These are phyloP conservation scores for Cephonodes hylas DNA, from an alignment of 2,888 invertebrate genomes.

Conservation along the genomic window DNA sequence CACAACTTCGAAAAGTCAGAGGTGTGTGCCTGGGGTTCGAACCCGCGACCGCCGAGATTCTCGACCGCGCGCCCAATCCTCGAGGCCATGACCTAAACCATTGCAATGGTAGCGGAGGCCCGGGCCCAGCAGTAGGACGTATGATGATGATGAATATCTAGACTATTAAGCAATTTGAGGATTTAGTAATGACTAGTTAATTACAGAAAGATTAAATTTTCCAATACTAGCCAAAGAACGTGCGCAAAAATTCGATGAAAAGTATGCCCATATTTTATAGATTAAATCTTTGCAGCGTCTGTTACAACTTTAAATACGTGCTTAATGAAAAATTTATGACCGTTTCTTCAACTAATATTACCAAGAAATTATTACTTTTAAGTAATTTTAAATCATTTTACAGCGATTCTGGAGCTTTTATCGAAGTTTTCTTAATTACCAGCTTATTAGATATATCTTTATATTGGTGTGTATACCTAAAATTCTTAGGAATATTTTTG, in stretches of 20 bases:
- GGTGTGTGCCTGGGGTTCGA: too few species aligned
- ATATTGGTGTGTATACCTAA: too few species aligned
- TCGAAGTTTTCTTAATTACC: too few species aligned
- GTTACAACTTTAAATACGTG: neutral
- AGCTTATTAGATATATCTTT: too few species aligned
- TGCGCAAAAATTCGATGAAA: neutral
- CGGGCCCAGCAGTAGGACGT: too few species aligned
- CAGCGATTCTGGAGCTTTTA: neutral
- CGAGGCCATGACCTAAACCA: too few species aligned
- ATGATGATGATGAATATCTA: too few species aligned
- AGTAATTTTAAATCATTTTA: neutral
- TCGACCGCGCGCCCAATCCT: too few species aligned
- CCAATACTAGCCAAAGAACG: neutral
- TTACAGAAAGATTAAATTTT: neutral
- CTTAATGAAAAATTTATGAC: constrained; percentile 2
- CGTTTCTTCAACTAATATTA: neutral
- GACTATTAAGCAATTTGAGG: neutral
- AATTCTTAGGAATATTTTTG: too few species aligned
- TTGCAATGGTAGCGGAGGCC: too few species aligned
- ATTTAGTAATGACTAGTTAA: neutral
- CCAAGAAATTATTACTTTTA: neutral
- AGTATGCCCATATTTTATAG: neutral
- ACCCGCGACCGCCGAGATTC: too few species aligned
- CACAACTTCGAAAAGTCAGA: too few species aligned
- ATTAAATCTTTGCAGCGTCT: neutral